Base-by-base conservation (phyloP, 2,797 vertebrate species). In the Rhinichthys osculus region DNA sequence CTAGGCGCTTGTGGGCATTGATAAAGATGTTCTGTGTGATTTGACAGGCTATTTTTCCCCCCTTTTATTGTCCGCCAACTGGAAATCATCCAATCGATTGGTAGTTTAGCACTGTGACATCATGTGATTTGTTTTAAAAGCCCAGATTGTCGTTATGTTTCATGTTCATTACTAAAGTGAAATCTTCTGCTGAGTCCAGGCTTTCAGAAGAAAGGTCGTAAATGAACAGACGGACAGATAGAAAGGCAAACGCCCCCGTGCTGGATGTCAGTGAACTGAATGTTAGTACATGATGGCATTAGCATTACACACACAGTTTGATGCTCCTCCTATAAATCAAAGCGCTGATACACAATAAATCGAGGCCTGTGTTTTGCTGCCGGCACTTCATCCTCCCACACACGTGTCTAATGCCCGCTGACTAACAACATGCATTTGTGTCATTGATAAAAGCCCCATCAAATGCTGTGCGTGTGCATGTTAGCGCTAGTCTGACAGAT, bases 311-410 rank as follows among this genome's bases (percentile, higher is more conserved):
- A 71, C 47, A 21, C 35, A 40, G 23, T 13, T 30, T 71, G 66
- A 71, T 82, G 50, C 35, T 40, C 23, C 21, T 52, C n/a, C 50
- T 72, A 0, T 82, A 57, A 72, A 82, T 59, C 79, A 54, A 10
- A 54, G 1, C 2, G 11, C 78, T 9, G 62, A 80, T 23, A 47
- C 62, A 35, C 42, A 16, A 14, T 67, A 23, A 50, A 5, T 50
- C 13, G 3, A 40, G 38, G 35, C 7, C 11, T 79, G 57, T 35
- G 62, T 81, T 66, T 47, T 47, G 44, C 44, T 47, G 44, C 13
- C 44, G 44, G 11, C 72, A 3, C 30, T 54, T 33, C 62, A 11
- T 80, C 62, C 62, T 67, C 78, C 78, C 78, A 80, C 78, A 33
- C 19, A 17, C 3, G 5, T 30, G 38, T 79, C 78, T 66, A 33